Evolutionary conservation across 1,140 invertebrate genomes (phyloP).

Genomic region (Drosophila nigromelanica): DNA sequence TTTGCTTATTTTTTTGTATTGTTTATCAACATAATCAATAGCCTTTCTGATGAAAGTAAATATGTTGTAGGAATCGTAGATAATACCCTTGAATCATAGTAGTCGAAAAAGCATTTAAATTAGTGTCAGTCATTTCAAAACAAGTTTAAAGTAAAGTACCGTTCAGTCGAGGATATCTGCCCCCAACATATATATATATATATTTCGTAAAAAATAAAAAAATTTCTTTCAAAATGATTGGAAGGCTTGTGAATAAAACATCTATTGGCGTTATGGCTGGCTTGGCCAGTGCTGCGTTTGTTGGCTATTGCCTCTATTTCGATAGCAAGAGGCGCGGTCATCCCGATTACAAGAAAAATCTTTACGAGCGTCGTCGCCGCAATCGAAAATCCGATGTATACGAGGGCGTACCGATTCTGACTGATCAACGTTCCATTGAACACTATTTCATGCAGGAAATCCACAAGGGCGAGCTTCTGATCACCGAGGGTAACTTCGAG

Average conservation of each 20-base stretch:
- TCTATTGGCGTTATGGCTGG: slow-evolving; percentile 90
- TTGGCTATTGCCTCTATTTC: slow-evolving; percentile 99
- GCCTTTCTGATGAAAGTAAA: not conserved
- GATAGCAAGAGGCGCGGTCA: slow-evolving; percentile 95
- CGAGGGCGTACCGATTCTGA: slow-evolving; percentile 91
- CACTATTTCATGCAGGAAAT: slow-evolving; percentile 85
- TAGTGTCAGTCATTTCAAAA: not conserved
- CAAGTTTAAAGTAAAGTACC: not conserved
- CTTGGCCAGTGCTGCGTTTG: slow-evolving; percentile 92
- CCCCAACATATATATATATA: slow-evolving; percentile 29
- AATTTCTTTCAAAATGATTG: slow-evolving; percentile 57
- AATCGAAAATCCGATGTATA: slow-evolving; percentile 42
- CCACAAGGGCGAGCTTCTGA: slow-evolving; percentile 93
- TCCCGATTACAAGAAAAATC: slow-evolving; percentile 95
- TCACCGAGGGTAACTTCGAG: slow-evolving; percentile 93
- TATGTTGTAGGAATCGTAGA: not conserved
- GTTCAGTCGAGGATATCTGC: slow-evolving; percentile 10
- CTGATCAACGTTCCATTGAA: slow-evolving; percentile 86
- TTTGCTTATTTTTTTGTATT: not conserved
- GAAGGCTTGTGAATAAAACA: slow-evolving; percentile 48
- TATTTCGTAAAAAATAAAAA: slow-evolving; percentile 25
- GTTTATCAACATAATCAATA: not conserved
- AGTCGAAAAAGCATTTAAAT: not conserved
- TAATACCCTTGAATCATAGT: not conserved
- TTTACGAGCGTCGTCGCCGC: slow-evolving; percentile 58